phyloP scores from a whole-genome alignment of 2,113 vertebrate species.

The Hepsetus odoe region DNA sequence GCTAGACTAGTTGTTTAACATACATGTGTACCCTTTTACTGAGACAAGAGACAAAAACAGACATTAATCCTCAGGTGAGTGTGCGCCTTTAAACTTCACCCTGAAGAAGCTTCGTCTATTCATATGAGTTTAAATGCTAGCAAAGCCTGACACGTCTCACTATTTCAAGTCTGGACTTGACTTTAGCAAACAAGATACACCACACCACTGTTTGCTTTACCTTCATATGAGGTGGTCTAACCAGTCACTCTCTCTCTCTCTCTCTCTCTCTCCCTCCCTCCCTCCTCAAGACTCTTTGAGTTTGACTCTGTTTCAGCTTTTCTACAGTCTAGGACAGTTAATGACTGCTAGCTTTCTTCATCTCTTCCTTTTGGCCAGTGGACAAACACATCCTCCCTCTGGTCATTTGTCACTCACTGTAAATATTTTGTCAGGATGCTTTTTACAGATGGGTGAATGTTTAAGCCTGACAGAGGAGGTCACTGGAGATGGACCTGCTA shows the following conservation, averaged over 20 bases:
- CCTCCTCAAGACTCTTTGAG: neutral
- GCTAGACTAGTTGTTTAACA: neutral
- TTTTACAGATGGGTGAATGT: constrained; percentile 56
- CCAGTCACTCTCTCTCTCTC: neutral
- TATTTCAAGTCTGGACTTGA: constrained; percentile 16
- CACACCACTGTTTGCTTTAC: constrained; percentile 37
- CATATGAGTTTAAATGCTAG: neutral
- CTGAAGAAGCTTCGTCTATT: too few species aligned
- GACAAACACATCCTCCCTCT: constrained; percentile 14
- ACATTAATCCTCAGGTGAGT: neutral
- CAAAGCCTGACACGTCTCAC: neutral
- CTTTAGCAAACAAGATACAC: constrained; percentile 22
- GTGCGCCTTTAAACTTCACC: too few species aligned
- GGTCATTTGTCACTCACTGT: constrained; percentile 52
- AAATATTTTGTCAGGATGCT: constrained; percentile 64
- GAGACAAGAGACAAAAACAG: neutral
- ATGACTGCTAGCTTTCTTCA: constrained; percentile 39
- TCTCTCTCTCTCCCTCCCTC: neutral
- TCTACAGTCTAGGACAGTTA: constrained; percentile 40
- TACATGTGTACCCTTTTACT: neutral
- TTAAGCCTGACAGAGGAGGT: constrained; percentile 54
- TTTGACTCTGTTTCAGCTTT: constrained; percentile 14
- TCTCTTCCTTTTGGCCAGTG: constrained; percentile 11
- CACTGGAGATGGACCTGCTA: constrained; percentile 53
- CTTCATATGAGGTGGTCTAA: constrained; percentile 1